Percentiles rank a stretch among this genome's conserved stretches.
Conservation (phyloP, 2,113 vertebrate genomes). For the Periophthalmodon schlosseri region DNA sequence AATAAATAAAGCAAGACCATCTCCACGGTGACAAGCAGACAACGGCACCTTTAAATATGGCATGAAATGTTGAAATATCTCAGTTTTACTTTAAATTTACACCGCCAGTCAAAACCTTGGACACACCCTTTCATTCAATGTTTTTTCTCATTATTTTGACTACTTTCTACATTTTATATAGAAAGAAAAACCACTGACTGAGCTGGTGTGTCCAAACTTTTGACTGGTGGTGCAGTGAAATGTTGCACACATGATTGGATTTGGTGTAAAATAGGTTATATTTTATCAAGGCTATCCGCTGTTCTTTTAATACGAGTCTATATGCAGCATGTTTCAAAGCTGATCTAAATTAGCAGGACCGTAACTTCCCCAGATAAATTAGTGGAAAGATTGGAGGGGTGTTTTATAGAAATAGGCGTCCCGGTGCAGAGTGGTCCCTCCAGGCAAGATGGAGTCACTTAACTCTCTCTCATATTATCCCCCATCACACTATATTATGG, state of each 20-base stretch:
- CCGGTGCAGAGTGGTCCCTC: slow-evolving; percentile 60
- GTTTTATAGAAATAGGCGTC: slow-evolving; percentile 53
- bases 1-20: too few species aligned
- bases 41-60: too few species aligned
- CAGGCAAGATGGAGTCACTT: slow-evolving; percentile 62
- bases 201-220: too few species aligned
- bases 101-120: too few species aligned
- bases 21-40: too few species aligned
- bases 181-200: too few species aligned
- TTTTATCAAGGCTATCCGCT: slow-evolving; percentile 49
- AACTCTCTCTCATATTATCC: slow-evolving; percentile 60
- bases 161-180: too few species aligned
- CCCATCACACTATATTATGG: slow-evolving; percentile 46
- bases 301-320: slow-evolving; percentile 52
- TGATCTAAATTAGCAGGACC: slow-evolving; percentile 56
- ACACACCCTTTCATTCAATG: too few species aligned
- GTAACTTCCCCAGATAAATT: slow-evolving; percentile 62
- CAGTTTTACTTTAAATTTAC: too few species aligned
- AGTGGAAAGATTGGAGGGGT: slow-evolving; percentile 46
- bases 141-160: too few species aligned
- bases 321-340: slow-evolving; percentile 48
- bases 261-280: not conserved
- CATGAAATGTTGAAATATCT: too few species aligned
- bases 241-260: not conserved
- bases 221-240: not conserved